Percentiles rank a stretch among this genome's conserved stretches.
These are phyloP conservation scores for Sericinus montela DNA, from an alignment of 2,888 invertebrate genomes.

Conservation along the genomic window DNA sequence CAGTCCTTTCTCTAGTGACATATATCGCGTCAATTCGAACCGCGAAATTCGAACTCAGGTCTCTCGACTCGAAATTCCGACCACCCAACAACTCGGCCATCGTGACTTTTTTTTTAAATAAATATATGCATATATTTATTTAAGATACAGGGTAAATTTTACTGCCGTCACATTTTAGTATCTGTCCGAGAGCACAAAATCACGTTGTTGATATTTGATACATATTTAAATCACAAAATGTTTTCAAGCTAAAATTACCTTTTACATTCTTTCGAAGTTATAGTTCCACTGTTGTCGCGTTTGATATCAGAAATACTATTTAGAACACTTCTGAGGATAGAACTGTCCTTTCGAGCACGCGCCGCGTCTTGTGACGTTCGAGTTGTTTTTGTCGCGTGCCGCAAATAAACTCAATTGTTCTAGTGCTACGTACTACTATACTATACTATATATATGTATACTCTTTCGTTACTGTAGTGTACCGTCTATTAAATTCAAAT, in stretches of 20 bases:
- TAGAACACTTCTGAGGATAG: background rate
- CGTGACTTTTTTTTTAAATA: too few relatives aligned
- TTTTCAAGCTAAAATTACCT: background rate
- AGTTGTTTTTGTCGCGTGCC: background rate
- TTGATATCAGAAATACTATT: background rate
- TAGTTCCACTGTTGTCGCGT: background rate
- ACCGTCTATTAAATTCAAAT: too few relatives aligned
- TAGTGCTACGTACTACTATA: too few relatives aligned
- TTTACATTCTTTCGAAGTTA: background rate
- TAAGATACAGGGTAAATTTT: too few relatives aligned
- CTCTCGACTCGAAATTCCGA: too few relatives aligned
- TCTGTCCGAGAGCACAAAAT: constrained; percentile 1
- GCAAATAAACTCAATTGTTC: background rate
- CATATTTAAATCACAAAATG: constrained; percentile 3
- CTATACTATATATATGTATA: too few relatives aligned
- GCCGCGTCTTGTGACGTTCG: background rate
- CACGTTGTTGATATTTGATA: constrained; percentile 1
- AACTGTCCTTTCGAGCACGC: background rate
- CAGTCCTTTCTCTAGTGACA: too few relatives aligned
- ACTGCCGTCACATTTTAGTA: constrained; percentile 4
- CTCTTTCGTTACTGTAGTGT: too few relatives aligned
- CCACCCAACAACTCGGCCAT: too few relatives aligned
- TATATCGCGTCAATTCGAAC: too few relatives aligned
- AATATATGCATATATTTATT: too few relatives aligned
- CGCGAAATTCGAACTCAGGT: too few relatives aligned